A percentile compares a stretch with the other conserved stretches of the same genome.
Conservation (phyloP, 2,888 invertebrate genomes). For the Agrochola macilenta region DNA sequence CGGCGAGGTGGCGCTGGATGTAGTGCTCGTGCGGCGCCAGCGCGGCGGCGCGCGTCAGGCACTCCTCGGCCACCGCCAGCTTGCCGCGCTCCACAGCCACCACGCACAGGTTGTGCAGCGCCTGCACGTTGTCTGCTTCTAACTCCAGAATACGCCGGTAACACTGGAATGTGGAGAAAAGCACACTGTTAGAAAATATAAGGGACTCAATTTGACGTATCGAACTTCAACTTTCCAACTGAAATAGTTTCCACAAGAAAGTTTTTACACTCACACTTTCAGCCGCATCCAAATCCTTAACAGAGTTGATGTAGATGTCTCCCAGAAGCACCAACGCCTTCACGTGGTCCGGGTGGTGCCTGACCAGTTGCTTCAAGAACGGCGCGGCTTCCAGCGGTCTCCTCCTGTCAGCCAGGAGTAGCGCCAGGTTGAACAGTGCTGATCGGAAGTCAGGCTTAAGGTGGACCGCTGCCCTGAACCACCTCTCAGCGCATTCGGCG, state of each 20-base stretch:
- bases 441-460: constrained; percentile 97
- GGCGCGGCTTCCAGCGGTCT: constrained; percentile 97
- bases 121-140: constrained; percentile 98
- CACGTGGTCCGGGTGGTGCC: constrained; percentile 97
- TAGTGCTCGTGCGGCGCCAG: constrained; percentile 98
- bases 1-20: constrained; percentile 96
- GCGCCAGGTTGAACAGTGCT: constrained; percentile 98
- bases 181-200: background rate
- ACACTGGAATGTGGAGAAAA: constrained; percentile 91
- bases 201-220: background rate
- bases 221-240: background rate
- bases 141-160: constrained; percentile 96
- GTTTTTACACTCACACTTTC: constrained; percentile 94
- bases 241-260: background rate
- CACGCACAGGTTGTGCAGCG: constrained; percentile 98
- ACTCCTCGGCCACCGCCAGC: constrained; percentile 95
- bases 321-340: constrained; percentile 98
- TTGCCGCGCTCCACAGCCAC: constrained; percentile 98
- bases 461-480: constrained; percentile 97
- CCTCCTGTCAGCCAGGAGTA: constrained; percentile 96
- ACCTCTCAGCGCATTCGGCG: constrained; percentile 96
- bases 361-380: constrained; percentile 96
- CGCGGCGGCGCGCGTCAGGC: constrained; percentile 94
- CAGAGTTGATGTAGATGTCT: constrained; percentile 98
- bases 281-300: constrained; percentile 98